Evolutionary conservation across 2,113 vertebrate genomes (phyloP), one percentile per base, ranked within the genome.

Genomic region (Cranoglanis bouderius): DNA sequence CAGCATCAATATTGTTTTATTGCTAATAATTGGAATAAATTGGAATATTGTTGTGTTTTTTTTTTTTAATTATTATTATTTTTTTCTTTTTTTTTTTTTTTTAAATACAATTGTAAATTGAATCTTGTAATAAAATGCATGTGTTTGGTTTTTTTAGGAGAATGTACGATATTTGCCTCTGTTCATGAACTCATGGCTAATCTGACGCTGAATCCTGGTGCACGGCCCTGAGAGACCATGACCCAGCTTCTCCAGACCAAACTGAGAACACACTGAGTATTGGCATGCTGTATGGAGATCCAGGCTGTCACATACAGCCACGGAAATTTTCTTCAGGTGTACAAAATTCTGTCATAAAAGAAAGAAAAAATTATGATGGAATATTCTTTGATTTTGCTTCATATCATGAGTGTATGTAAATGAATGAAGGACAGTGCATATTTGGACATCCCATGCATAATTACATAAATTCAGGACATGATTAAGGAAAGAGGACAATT

Each of bases 141-240:
- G 2, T 19, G 0, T 82, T 32, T 49, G 3, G 6, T 8, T 94
- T 94, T 93, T 92, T 92, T 94, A 99, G 98, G 98, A 94, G 98
- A 99, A 96, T 99, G 98, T 95, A 99, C 98, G 91, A 99, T 99
- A 97, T 99, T 98, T 96, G 97, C 97, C 86, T 98, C 98, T 88
- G 98, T 99, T 94, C 98, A 98, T 90, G 98, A 99, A 94, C 97
- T 99, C 95, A 99, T 99, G 98, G 96, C 96, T 95, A 99, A 97
- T 96, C 97, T 99, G 92, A 95, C 96, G 85, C 95, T 99, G 93
- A 96, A 97, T 91, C 97, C 97, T 92, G 97, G 96, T 93, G 97
- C 97, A 92, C 97, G 97, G 92, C 96, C 98, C 86, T 98, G 92
- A 92, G 85, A 83, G 38, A 95, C 93, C 91, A 92, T 92, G 90